phyloP scores from a whole-genome alignment of 1,140 invertebrate species.

The Metopolophium dirhodum region DNA sequence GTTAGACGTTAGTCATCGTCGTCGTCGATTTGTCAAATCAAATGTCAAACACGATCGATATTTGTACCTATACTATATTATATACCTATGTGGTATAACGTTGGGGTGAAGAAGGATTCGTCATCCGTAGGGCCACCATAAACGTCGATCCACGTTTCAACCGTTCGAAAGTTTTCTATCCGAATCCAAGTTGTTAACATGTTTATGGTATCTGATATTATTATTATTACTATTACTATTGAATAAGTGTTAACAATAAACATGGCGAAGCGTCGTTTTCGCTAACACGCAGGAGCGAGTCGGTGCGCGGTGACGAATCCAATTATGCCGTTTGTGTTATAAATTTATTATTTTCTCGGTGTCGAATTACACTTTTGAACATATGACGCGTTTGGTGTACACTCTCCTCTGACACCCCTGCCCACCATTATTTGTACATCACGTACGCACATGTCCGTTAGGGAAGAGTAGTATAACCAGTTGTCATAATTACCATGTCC shows the following conservation, averaged over 20 bases:
- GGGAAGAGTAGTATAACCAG: constrained; percentile 49
- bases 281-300: not conserved
- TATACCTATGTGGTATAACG: not conserved
- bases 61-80: not conserved
- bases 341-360: constrained; percentile 28
- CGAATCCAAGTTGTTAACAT: not conserved
- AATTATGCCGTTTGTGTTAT: not conserved
- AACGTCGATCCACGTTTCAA: not conserved
- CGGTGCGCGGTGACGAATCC: not conserved
- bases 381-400: not conserved
- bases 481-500: constrained; percentile 50
- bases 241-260: not conserved
- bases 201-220: not conserved
- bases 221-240: constrained; percentile 15
- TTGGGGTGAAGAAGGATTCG: not conserved
- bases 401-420: not conserved
- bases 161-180: not conserved
- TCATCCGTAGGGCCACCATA: not conserved
- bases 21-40: not conserved
- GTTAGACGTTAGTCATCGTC: not conserved
- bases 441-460: not conserved
- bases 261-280: not conserved
- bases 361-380: constrained; percentile 26
- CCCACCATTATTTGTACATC: not conserved
- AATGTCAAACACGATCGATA: not conserved